Percentiles rank a stretch among this genome's conserved stretches.
phyloP scores from a whole-genome alignment of 2,113 vertebrate species.

The Sylvilagus bachmani region DNA sequence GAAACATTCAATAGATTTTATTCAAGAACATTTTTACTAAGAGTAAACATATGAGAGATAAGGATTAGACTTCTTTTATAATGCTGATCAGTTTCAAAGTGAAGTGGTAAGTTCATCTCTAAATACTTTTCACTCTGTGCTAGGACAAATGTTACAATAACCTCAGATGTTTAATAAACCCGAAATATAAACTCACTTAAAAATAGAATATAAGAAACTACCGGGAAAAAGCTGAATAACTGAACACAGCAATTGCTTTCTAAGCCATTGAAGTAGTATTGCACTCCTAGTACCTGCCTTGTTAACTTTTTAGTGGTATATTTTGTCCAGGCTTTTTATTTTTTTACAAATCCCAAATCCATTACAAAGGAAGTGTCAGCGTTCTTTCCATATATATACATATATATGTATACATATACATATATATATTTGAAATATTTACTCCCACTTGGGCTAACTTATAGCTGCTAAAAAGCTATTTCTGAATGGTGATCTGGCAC shows the following conservation, averaged over 20 bases:
- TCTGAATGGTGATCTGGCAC: background rate
- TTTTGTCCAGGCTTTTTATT: constrained; percentile 12
- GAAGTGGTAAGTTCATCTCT: background rate
- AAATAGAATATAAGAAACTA: constrained; percentile 38
- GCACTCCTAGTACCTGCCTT: background rate
- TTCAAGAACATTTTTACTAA: constrained; percentile 50
- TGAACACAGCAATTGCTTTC: background rate
- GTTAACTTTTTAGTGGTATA: background rate
- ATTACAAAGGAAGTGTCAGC: constrained; percentile 34
- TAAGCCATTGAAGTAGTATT: background rate
- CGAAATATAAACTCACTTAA: constrained; percentile 19
- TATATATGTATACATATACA: too few species aligned
- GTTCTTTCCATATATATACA: constrained; percentile 30
- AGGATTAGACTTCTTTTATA: constrained; percentile 10
- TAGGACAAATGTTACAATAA: constrained; percentile 29
- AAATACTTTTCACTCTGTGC: constrained; percentile 15
- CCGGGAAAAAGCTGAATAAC: constrained; percentile 26
- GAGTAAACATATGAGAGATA: constrained; percentile 42
- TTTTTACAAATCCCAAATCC: constrained; percentile 20
- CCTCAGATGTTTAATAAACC: constrained; percentile 57
- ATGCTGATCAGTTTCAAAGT: constrained; percentile 25
- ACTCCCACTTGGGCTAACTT: constrained; percentile 10
- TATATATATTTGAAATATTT: constrained; percentile 45
- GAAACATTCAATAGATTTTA: constrained; percentile 35
- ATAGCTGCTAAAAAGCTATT: background rate